These are phyloP conservation scores for Drosophila anomelani DNA, from an alignment of 2,888 invertebrate genomes.

Conservation along the genomic window DNA sequence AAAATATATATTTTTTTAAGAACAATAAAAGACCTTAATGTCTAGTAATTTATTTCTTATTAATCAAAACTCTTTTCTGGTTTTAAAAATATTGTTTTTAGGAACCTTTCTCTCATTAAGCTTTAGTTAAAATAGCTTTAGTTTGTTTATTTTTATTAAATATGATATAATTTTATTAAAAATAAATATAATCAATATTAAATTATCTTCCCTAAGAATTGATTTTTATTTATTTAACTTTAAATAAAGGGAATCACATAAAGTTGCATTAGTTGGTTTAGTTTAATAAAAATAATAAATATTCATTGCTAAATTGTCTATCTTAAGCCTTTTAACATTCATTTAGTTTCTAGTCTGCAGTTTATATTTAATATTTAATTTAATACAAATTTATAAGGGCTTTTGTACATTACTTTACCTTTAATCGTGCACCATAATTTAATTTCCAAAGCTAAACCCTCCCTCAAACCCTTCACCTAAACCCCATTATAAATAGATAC, in stretches of 20 bases:
- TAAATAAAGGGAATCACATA: neutral
- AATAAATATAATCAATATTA: neutral
- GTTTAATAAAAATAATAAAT: neutral
- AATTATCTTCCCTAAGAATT: neutral
- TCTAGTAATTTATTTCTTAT: no score
- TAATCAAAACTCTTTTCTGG: neutral
- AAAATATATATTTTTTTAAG: no score
- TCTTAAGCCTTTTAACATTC: no score
- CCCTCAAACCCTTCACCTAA: neutral
- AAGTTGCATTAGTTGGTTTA: neutral
- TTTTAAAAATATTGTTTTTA: neutral
- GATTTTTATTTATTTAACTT: neutral
- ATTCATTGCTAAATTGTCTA: no score
- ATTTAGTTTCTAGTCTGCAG: neutral
- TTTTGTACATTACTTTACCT: neutral
- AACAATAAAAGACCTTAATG: no score
- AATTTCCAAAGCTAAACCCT: neutral
- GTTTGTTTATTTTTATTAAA: no score
- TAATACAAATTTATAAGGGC: neutral
- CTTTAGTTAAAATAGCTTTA: no score
- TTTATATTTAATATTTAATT: neutral
- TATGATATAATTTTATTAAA: neutral
- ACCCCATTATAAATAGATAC: constrained; percentile 19
- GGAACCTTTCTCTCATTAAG: no score
- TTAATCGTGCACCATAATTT: neutral